Base-by-base conservation (phyloP, 2,888 invertebrate species). In the Cerceris rybyensis region DNA sequence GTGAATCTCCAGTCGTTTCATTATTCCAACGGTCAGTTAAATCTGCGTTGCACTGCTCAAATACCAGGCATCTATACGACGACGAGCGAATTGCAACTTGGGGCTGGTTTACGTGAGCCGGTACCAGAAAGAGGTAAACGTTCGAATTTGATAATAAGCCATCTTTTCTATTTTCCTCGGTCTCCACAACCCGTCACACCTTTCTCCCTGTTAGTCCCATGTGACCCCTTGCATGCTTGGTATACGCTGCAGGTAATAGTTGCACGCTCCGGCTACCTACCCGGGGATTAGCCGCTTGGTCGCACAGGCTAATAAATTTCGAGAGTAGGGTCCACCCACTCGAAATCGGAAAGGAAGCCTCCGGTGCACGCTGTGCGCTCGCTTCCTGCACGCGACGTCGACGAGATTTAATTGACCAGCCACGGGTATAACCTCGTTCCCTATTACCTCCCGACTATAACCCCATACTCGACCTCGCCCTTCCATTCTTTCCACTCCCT, bases 41-140 rank as follows among this genome's bases (percentile, higher is more conserved):
- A 95, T 71, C 94, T 97, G 57, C 95, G 95, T 68, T 97, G 97
- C 90, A 94, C 95, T 60, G 96, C 96, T 14, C 94, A 95, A 85
- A 94, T 97, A 83, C 94, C 94, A 70, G 94, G 95, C 54, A 93
- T 96, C 75, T 96, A 96, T 93, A 94, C 94, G 85, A 94, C 94
- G 91, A 94, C 94, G 71, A 95, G 95, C 68, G 96, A 95, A 88
- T 77, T 91, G 57, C 95, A 96, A 90, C 94, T 96, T 89, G 95
- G 95, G 77, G 94, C 95, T 73, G 95, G 95, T 74, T 95, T 95
- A 61, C 94, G 95, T 70, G 96, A 96, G 93, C 97, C 97, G 6
- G 94, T 96, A 86, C 96, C 96, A 17, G 96, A 96, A 91, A 94
- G 96, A 94, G 96, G 96, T 96, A 91, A 93, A 94, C n/a, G n/a